Evolutionary conservation across 2,113 vertebrate genomes (phyloP).

Genomic region (Neotoma lepida): DNA sequence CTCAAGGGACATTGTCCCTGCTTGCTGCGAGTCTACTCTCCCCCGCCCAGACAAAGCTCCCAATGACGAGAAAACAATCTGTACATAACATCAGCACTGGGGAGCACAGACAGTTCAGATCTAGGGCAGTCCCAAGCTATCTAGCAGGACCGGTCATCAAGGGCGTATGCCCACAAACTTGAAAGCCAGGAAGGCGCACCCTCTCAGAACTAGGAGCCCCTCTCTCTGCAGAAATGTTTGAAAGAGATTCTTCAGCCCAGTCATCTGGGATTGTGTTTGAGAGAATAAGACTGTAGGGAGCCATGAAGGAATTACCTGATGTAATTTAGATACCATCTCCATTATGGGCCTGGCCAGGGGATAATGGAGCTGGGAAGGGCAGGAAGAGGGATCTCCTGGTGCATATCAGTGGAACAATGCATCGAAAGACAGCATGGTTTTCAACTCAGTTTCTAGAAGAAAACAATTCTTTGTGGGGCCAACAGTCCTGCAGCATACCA

Average conservation of each 20-base stretch:
- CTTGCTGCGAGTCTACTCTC: background rate
- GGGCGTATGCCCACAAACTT: conserved; percentile 54
- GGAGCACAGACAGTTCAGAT: background rate
- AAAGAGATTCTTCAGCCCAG: conserved; percentile 24
- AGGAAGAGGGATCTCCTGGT: conserved; percentile 57
- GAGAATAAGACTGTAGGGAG: conserved; percentile 66
- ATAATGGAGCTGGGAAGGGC: conserved; percentile 68
- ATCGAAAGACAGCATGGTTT: background rate
- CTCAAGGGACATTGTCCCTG: background rate
- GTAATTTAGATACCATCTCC: conserved; percentile 70
- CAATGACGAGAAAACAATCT: conserved; percentile 67
- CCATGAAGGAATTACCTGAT: conserved; percentile 68
- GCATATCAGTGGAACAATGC: conserved; percentile 63
- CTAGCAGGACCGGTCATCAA: conserved; percentile 41
- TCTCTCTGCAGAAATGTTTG: conserved; percentile 65
- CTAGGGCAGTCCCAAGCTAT: background rate
- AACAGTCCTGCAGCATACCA: background rate
- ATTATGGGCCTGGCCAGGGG: conserved; percentile 50
- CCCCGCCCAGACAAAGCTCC: background rate
- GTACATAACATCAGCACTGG: background rate
- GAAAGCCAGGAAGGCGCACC: conserved; percentile 70
- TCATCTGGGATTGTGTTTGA: conserved; percentile 39
- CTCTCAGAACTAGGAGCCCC: conserved; percentile 39
- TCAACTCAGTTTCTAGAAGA: conserved; percentile 56
- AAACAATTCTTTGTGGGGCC: conserved; percentile 64